Conservation (phyloP, 2,113 vertebrate genomes). For the Caretta caretta region DNA sequence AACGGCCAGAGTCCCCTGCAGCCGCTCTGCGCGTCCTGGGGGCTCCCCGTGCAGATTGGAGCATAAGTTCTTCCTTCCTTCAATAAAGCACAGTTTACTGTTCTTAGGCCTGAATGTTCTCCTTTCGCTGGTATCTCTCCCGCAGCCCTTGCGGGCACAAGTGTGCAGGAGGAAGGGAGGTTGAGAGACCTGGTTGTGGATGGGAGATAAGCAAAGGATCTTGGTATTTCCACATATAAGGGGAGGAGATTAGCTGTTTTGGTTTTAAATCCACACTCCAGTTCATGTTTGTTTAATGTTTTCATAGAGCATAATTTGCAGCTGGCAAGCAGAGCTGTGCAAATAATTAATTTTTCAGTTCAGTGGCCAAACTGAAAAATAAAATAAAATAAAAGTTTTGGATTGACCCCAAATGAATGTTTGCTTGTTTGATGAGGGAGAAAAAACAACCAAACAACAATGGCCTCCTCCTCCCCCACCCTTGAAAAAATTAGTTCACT, state of each 20-base stretch:
- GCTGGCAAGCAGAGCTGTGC: neutral
- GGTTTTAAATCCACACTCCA: neutral
- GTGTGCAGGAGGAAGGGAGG: neutral
- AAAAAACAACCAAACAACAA: neutral
- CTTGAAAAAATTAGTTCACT: neutral
- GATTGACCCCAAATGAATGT: neutral
- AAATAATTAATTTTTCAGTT: neutral
- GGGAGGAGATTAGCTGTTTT: neutral
- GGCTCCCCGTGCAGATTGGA: too few species aligned
- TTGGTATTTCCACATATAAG: neutral
- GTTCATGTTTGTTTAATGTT: slow-evolving; percentile 36
- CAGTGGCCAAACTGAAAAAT: neutral
- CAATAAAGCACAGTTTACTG: too few species aligned
- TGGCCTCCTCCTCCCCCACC: neutral
- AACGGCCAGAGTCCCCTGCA: too few species aligned
- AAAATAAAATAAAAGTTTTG: neutral
- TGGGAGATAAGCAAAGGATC: neutral
- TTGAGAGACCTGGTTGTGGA: neutral
- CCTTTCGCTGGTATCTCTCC: too few species aligned
- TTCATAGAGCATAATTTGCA: slow-evolving; percentile 31
- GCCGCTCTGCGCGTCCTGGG: too few species aligned
- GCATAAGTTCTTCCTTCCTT: too few species aligned
- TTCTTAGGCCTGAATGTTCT: too few species aligned
- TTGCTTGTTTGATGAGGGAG: neutral
- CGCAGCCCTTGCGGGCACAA: neutral